Evolutionary conservation across 1,140 invertebrate genomes (phyloP).

Genomic region (Leucophenga varia): DNA sequence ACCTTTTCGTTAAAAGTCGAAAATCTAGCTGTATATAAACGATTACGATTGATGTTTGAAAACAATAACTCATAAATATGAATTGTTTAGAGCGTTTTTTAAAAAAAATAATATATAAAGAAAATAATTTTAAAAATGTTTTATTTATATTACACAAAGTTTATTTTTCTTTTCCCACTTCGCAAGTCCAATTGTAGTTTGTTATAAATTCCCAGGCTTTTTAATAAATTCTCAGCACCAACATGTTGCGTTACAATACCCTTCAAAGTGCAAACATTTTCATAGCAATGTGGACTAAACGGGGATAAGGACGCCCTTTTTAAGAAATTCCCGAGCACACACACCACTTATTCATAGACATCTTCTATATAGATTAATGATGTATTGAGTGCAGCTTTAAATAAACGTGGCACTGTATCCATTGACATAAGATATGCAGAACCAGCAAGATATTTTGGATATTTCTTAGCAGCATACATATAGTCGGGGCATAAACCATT

Average conservation of each 20-base stretch:
- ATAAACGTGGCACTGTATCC: conserved; percentile 68
- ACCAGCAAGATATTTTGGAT: conserved; percentile 83
- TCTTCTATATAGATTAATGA: conserved; percentile 80
- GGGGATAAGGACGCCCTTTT: conserved; percentile 32
- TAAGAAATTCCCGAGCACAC: conserved; percentile 38
- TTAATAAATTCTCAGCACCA: conserved; percentile 41
- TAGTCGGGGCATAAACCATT: conserved; percentile 83
- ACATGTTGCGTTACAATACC: conserved; percentile 46
- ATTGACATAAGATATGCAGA: conserved; percentile 81
- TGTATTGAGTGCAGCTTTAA: conserved; percentile 67
- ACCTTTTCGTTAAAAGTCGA: no score
- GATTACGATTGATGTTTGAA: no score
- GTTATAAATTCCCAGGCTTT: conserved; percentile 42
- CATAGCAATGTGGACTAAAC: conserved; percentile 40
- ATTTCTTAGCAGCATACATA: conserved; percentile 71
- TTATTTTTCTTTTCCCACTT: no score
- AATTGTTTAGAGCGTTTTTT: no score
- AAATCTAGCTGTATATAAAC: no score
- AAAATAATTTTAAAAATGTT: no score
- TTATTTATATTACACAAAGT: no score
- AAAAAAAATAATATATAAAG: no score
- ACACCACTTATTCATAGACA: conserved; percentile 80
- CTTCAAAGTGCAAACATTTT: conserved; percentile 37
- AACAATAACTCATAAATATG: no score
- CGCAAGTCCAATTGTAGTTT: no score